Percentiles rank a stretch among this genome's conserved stretches.
These are phyloP conservation scores for Mus minutoides DNA, from an alignment of 2,797 vertebrate genomes.

Conservation along the genomic window DNA sequence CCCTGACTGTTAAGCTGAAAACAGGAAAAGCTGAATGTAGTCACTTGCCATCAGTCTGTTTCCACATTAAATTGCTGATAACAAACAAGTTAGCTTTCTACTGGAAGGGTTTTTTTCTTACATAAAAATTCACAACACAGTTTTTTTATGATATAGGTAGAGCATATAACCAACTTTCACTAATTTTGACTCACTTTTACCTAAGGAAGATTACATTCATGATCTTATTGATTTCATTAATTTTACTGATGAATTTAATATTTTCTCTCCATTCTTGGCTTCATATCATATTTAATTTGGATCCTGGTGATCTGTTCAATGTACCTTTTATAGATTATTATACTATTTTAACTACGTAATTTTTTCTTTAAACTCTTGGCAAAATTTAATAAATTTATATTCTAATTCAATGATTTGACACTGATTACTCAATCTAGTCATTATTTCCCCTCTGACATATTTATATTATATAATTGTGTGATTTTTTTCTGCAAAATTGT, in stretches of 20 bases:
- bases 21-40: background rate
- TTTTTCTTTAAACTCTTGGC: background rate
- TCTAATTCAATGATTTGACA: background rate
- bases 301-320: background rate
- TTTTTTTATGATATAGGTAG: background rate
- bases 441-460: background rate
- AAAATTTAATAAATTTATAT: conserved; percentile 8
- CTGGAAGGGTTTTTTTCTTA: conserved; percentile 4
- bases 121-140: background rate
- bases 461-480: conserved; percentile 47
- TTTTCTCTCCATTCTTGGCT: background rate
- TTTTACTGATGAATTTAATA: background rate
- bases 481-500: conserved; percentile 42
- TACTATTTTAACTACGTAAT: background rate
- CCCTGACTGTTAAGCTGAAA: background rate
- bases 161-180: background rate
- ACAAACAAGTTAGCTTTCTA: background rate
- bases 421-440: background rate
- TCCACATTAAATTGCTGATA: background rate
- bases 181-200: background rate
- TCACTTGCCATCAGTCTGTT: background rate
- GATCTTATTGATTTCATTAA: background rate
- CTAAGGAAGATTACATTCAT: background rate
- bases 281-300: background rate
- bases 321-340: background rate